Evolutionary conservation across 2,888 invertebrate genomes (phyloP).

Genomic region (Autographa pulchrina): DNA sequence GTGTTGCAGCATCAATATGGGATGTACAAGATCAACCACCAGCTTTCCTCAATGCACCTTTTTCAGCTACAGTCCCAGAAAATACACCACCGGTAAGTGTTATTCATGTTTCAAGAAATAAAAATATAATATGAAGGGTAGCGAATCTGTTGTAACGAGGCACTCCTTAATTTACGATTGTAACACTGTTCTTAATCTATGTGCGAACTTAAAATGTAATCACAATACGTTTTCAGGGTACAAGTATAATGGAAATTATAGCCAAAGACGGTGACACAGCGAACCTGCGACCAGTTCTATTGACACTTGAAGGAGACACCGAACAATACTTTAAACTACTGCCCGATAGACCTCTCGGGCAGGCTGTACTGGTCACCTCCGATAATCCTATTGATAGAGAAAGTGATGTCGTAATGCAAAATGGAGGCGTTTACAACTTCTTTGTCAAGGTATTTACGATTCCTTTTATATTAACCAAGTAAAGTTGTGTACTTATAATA

Average conservation of each 20-base stretch:
- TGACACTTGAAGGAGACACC: constrained; percentile 92
- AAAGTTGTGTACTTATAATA: neutral
- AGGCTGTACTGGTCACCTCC: constrained; percentile 90
- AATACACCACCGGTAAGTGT: constrained; percentile 90
- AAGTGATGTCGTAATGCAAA: constrained; percentile 92
- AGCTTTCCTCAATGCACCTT: constrained; percentile 94
- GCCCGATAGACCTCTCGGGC: constrained; percentile 88
- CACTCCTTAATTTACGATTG: no score
- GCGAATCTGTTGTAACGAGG: no score
- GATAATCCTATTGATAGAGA: constrained; percentile 93
- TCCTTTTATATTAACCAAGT: neutral
- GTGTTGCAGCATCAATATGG: constrained; percentile 92
- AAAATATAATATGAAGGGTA: no score
- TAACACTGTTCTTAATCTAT: no score
- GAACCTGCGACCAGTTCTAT: constrained; percentile 91
- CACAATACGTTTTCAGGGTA: constrained; percentile 78
- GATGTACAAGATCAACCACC: constrained; percentile 96
- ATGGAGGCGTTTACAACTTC: constrained; percentile 94
- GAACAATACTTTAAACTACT: constrained; percentile 92
- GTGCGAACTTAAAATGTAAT: neutral
- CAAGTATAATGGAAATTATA: constrained; percentile 91
- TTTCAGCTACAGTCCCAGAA: constrained; percentile 93
- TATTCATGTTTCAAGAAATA: neutral
- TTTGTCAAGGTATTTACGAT: constrained; percentile 86
- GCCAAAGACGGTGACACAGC: constrained; percentile 96